Conservation (phyloP, 1,140 invertebrate species). For the Cephus cinctus region DNA sequence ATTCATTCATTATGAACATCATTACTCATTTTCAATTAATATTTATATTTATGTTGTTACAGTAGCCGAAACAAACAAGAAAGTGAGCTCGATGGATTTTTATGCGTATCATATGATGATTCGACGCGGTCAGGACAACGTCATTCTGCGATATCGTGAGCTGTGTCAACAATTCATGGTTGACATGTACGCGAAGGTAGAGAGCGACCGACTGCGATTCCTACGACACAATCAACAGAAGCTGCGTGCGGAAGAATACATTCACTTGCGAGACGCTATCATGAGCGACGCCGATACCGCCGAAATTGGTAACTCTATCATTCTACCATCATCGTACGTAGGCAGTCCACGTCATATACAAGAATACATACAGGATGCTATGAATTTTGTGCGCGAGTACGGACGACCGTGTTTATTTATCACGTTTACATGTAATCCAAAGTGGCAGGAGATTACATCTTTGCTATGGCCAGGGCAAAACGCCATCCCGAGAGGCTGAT, state of each 20-base stretch:
- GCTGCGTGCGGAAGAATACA: slow-evolving; percentile 34
- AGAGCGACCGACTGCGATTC: slow-evolving; percentile 33
- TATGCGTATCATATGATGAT: slow-evolving; percentile 45
- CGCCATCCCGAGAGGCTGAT: too few species aligned
- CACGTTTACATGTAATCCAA: slow-evolving; percentile 47
- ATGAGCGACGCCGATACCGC: slow-evolving; percentile 10
- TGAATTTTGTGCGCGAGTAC: slow-evolving; percentile 45
- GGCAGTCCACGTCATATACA: slow-evolving; percentile 50
- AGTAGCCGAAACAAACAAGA: slow-evolving; percentile 29
- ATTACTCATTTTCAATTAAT: slow-evolving; percentile 28
- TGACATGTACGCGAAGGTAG: slow-evolving; percentile 44
- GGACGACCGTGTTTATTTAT: slow-evolving; percentile 48
- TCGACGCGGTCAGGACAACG: slow-evolving; percentile 26
- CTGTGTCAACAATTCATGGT: slow-evolving; percentile 39
- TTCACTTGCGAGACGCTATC: slow-evolving; percentile 30
- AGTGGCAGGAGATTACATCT: slow-evolving; percentile 42
- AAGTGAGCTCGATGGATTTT: slow-evolving; percentile 44
- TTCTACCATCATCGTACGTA: slow-evolving; percentile 43
- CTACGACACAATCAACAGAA: slow-evolving; percentile 33
- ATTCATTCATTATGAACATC: slow-evolving; percentile 11
- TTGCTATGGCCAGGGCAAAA: slow-evolving; percentile 20
- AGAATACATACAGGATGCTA: slow-evolving; percentile 51
- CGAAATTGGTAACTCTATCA: slow-evolving; percentile 23
- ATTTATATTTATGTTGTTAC: slow-evolving; percentile 27
- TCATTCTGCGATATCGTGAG: slow-evolving; percentile 27